Percentiles rank a stretch among this genome's conserved stretches.
These are phyloP conservation scores for Caenorhabditis japonica DNA, from an alignment of 2,888 invertebrate genomes.

Conservation along the genomic window DNA sequence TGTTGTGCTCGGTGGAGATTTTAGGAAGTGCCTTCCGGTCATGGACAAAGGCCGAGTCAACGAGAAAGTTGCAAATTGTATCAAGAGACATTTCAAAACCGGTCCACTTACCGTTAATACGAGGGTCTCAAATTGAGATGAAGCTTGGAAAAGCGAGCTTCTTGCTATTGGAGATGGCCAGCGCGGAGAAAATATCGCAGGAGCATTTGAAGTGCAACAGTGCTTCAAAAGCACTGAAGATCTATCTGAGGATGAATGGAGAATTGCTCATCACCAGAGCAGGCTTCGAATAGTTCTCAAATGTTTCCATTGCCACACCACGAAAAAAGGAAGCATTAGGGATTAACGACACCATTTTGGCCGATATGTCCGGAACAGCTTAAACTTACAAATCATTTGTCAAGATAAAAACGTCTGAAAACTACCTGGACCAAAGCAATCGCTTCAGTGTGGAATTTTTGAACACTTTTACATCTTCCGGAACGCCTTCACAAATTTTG, in stretches of 20 bases:
- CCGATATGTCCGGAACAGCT: no score
- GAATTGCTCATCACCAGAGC: not conserved
- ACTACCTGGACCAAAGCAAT: no score
- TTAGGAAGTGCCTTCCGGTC: not conserved
- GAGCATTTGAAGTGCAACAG: no score
- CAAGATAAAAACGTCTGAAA: no score
- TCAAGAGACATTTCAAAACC: no score
- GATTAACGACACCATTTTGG: constrained; percentile 13
- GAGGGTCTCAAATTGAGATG: no score
- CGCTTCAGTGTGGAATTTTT: constrained; percentile 23
- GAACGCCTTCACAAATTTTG: constrained; percentile 26
- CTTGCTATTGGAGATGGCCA: constrained; percentile 3
- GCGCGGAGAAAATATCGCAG: not conserved
- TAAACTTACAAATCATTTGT: no score
- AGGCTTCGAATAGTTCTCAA: constrained; percentile 2
- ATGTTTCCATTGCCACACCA: constrained; percentile 21
- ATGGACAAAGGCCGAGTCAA: not conserved
- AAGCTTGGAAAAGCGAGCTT: constrained; percentile 1
- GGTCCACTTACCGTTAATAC: no score
- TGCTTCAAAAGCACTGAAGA: no score
- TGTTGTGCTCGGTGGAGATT: no score
- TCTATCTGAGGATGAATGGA: no score
- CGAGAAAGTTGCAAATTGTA: not conserved
- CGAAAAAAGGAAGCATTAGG: constrained; percentile 18
- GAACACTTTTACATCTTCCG: constrained; percentile 25